Evolutionary conservation across 2,888 invertebrate species (phyloP), one percentile per base, ranked within the genome.

Genomic region (Lottia gigantea): DNA sequence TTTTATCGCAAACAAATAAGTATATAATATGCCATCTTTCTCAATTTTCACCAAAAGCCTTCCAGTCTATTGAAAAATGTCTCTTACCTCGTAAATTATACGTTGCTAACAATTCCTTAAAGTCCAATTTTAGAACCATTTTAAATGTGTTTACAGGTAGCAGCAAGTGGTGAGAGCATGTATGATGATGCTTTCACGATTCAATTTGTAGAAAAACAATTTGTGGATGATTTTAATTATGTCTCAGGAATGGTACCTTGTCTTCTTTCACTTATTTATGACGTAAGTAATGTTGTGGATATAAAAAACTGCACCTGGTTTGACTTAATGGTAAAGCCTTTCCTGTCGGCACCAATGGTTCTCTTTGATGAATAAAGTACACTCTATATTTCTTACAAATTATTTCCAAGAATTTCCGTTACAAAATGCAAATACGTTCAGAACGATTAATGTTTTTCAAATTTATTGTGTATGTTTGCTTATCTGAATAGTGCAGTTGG

Each of bases 111-210:
- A 31, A 3, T 3, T 2, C 31, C 6, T 6, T 31, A 31, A 3
- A 31, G 31, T 31, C 2, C 31, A 31, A 31, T 31, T 31, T 31
- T 6, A 31, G n/a, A 31, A 31, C 31, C 31, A 31, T 7, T 19
- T 16, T 49, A 19, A 15, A 49, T 55, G 3, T 55, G 61, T 31
- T 16, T 63, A 3, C 73, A 85, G 85, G 83, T 85, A 23, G 80
- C 84, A 8, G 83, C 85, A 4, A 84, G 85, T 70, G 82, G 84
- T 8, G 85, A 85, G 76, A 84, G 85, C 68, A 82, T 82, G 77
- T 85, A 85, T 70, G 86, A 87, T 67, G 88, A 88, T 69, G 88
- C 86, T 16, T 88, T 88, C 79, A 88, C 88, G n/a, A 85, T 89
- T 49, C 88, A 89, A 74, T 78, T 77, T 55, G 88, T 88, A n/a